A percentile compares a stretch with the other conserved stretches of the same genome.
phyloP scores from a whole-genome alignment of 2,113 vertebrate genomes.

The Pterocles burchelli region DNA sequence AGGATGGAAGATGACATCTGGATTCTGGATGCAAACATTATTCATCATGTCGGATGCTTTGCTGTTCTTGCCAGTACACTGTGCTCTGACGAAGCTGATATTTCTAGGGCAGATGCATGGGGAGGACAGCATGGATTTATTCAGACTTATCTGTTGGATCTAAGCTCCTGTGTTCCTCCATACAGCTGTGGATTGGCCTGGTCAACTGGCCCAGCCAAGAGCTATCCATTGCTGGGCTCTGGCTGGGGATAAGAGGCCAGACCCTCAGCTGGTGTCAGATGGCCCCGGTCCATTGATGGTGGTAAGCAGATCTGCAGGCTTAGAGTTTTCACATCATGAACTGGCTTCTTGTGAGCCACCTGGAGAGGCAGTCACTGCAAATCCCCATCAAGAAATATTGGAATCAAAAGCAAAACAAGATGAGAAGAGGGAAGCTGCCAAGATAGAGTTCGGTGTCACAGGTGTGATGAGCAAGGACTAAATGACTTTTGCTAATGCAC shows the following conservation, averaged over 20 bases:
- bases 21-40: slow-evolving; percentile 64
- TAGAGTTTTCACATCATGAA: not conserved
- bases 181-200: not conserved
- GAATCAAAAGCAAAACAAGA: not conserved
- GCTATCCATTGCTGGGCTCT: not conserved
- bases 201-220: not conserved
- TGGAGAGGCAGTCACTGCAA: not conserved
- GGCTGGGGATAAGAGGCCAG: not conserved
- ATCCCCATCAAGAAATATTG: not conserved
- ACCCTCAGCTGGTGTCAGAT: not conserved
- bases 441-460: not conserved
- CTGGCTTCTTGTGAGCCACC: not conserved
- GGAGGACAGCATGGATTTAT: not conserved
- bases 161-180: not conserved
- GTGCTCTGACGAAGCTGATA: not conserved
- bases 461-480: not conserved
- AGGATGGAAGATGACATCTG: slow-evolving; percentile 66
- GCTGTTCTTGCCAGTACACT: slow-evolving; percentile 41
- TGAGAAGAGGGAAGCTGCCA: not conserved
- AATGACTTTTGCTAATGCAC: not conserved
- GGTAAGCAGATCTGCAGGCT: not conserved
- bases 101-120: slow-evolving; percentile 11
- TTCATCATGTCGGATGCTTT: slow-evolving; percentile 56
- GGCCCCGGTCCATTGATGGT: not conserved
- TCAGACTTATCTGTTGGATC: not conserved